phyloP scores from a whole-genome alignment of 2,113 vertebrate species.

The Heterochromis multidens region DNA sequence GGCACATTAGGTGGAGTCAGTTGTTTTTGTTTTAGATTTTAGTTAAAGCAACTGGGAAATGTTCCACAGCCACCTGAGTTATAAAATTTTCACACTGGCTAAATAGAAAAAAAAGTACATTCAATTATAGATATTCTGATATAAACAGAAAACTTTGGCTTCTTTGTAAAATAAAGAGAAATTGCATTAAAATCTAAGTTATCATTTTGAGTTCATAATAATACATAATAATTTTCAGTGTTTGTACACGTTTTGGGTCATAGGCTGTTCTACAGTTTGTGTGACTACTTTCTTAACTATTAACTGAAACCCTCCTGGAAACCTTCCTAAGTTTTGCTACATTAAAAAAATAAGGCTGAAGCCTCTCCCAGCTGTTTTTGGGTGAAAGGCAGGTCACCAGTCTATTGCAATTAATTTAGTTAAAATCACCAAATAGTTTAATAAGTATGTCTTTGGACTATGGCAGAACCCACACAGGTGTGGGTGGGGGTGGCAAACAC shows the following conservation, averaged over 20 bases:
- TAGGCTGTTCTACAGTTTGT: background rate
- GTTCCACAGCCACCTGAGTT: background rate
- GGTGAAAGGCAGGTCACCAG: too few relatives aligned
- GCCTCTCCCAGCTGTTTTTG: background rate
- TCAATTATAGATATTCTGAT: background rate
- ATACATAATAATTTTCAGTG: too few relatives aligned
- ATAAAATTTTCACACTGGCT: background rate
- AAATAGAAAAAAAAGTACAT: background rate
- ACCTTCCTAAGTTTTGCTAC: background rate
- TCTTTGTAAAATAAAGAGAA: background rate
- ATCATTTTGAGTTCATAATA: too few relatives aligned
- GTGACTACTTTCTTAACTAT: background rate
- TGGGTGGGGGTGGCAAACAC: background rate
- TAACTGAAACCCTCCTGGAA: background rate
- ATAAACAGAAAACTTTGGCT: background rate
- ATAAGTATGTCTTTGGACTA: background rate
- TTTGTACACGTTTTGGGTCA: background rate
- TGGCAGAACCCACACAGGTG: background rate
- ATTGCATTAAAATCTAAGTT: background rate
- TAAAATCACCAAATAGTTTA: background rate
- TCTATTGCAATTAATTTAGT: background rate
- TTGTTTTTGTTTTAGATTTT: background rate
- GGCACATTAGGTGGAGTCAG: slow-evolving; percentile 23
- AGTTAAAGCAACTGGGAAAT: background rate
- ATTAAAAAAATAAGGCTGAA: background rate